Conservation (phyloP, 2,797 vertebrate species). For the Rhynchotus rufescens region DNA sequence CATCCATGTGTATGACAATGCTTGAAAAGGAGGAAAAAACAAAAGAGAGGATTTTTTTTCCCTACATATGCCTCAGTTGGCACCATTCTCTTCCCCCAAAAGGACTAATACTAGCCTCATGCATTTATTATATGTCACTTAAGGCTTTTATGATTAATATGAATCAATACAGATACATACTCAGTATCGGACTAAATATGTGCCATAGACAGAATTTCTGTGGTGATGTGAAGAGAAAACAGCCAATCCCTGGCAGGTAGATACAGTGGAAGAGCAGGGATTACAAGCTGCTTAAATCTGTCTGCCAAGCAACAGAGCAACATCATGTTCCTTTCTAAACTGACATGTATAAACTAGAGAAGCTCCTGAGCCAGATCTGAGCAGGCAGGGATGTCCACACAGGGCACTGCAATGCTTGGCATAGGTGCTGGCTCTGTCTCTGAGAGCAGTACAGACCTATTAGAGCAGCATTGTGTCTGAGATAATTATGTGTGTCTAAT, state of each 20-base stretch:
- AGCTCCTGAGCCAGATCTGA: background rate
- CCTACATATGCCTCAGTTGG: background rate
- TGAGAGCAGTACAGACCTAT: background rate
- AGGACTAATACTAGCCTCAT: background rate
- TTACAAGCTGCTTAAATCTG: slow-evolving; percentile 9
- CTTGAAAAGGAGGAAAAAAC: slow-evolving; percentile 9
- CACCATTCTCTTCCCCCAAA: background rate
- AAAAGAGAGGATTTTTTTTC: background rate
- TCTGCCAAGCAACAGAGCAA: slow-evolving; percentile 13
- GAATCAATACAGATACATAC: background rate
- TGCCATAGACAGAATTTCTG: background rate
- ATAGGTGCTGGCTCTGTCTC: slow-evolving; percentile 17
- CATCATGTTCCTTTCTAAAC: background rate
- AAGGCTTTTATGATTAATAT: background rate
- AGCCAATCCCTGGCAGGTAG: background rate
- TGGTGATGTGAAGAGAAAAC: background rate
- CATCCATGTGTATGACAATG: background rate
- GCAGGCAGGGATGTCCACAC: background rate
- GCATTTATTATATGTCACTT: background rate
- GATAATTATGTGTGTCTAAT: slow-evolving; percentile 34
- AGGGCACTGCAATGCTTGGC: background rate
- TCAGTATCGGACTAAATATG: background rate
- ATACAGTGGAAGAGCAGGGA: background rate
- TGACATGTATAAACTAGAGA: background rate
- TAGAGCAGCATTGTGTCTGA: background rate